Evolutionary conservation across 2,113 vertebrate genomes (phyloP).

Genomic region (Ciconia stormi): DNA sequence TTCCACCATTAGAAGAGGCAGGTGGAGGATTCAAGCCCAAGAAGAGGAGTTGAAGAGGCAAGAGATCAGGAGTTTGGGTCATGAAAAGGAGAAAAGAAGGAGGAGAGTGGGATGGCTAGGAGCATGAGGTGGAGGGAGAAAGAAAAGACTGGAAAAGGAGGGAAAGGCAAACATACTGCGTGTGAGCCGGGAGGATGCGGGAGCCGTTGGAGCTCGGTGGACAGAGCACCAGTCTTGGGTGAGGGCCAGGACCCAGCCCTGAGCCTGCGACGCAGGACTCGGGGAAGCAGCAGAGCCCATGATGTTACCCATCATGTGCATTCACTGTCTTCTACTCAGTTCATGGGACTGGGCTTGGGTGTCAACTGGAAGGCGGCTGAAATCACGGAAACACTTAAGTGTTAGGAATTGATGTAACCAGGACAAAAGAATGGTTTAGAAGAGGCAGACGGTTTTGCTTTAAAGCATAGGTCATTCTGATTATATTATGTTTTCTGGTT

Average conservation of each 20-base stretch:
- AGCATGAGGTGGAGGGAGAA: not conserved
- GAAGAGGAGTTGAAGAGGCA: not conserved
- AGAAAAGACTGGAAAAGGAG: not conserved
- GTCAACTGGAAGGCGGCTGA: not conserved
- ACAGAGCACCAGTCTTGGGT: fast-evolving
- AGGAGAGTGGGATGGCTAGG: not conserved
- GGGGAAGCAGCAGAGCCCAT: not conserved
- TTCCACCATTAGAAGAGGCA: not conserved
- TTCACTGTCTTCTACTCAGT: not conserved
- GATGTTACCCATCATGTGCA: not conserved
- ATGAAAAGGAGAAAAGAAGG: not conserved
- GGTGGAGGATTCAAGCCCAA: not conserved
- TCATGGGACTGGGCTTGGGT: not conserved
- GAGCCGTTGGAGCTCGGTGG: not conserved
- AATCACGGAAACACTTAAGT: not conserved
- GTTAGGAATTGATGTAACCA: not conserved
- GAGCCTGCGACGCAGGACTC: not conserved
- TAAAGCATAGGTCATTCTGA: not conserved
- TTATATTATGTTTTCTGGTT: not conserved
- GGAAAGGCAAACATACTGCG: not conserved
- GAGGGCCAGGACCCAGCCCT: not conserved
- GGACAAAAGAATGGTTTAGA: not conserved
- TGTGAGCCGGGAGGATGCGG: not conserved
- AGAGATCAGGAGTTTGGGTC: not conserved
- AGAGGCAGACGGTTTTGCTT: not conserved